phyloP scores from a whole-genome alignment of 2,797 vertebrate genomes.

The Labeo calbasu region DNA sequence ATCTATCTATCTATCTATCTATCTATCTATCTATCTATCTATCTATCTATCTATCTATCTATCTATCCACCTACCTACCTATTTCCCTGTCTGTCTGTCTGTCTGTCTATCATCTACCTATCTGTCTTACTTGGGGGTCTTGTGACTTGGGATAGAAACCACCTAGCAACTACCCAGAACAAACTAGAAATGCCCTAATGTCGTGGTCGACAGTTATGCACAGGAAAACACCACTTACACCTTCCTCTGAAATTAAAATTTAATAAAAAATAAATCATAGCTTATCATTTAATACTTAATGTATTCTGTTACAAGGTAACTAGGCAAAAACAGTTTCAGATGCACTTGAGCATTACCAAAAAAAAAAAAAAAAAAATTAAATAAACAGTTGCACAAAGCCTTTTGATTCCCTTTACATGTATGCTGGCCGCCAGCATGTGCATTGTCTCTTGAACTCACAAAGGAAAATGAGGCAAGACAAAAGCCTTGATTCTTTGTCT shows the following conservation, averaged over 20 bases:
- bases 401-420: slow-evolving; percentile 38
- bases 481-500: slow-evolving; percentile 49
- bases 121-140: not conserved
- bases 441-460: slow-evolving; percentile 35
- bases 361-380: not conserved
- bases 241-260: not conserved
- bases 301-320: not conserved
- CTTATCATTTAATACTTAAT: not conserved
- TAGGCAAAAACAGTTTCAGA: not conserved
- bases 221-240: not conserved
- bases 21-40: no score
- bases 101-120: no score
- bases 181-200: not conserved
- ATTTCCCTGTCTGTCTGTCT: no score
- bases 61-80: no score
- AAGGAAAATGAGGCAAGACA: slow-evolving; percentile 32
- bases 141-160: not conserved
- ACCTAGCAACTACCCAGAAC: not conserved
- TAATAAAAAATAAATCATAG: no score
- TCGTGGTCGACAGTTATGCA: not conserved
- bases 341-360: not conserved
- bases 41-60: no score
- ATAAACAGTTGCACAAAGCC: slow-evolving; percentile 20
- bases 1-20: no score
- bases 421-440: not conserved